Evolutionary conservation across 2,113 vertebrate species (phyloP).

Genomic region (Sclerurus mexicanus): DNA sequence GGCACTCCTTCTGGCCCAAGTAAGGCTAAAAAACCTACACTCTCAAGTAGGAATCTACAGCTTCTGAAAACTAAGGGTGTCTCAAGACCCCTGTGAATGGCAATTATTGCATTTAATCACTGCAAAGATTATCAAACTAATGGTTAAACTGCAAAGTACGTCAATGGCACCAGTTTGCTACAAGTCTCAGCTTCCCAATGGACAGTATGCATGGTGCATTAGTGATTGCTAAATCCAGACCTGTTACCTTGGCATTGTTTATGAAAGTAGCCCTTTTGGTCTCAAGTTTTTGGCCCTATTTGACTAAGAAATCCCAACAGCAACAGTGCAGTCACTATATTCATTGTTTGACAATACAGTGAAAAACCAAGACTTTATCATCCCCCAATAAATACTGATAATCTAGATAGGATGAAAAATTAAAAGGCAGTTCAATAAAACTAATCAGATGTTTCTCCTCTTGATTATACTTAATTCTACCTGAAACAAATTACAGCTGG

Average conservation of each 20-base stretch:
- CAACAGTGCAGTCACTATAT: background rate
- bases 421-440: background rate
- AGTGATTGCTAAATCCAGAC: background rate
- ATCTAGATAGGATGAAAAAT: background rate
- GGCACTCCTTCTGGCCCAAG: background rate
- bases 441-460: background rate
- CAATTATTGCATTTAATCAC: background rate
- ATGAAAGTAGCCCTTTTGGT: background rate
- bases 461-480: background rate
- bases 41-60: background rate
- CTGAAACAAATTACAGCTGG: background rate
- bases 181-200: background rate
- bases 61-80: background rate
- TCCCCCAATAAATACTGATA: background rate
- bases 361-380: background rate
- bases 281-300: background rate
- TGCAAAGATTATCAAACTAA: background rate
- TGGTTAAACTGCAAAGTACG: background rate
- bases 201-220: rapidly evolving
- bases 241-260: background rate
- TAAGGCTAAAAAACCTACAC: background rate
- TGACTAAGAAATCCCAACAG: background rate
- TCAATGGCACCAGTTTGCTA: background rate
- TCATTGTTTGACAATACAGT: background rate
- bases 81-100: background rate